A percentile compares a stretch with the other conserved stretches of the same genome.
phyloP scores from a whole-genome alignment of 2,888 invertebrate species.

The Cephonodes hylas region DNA sequence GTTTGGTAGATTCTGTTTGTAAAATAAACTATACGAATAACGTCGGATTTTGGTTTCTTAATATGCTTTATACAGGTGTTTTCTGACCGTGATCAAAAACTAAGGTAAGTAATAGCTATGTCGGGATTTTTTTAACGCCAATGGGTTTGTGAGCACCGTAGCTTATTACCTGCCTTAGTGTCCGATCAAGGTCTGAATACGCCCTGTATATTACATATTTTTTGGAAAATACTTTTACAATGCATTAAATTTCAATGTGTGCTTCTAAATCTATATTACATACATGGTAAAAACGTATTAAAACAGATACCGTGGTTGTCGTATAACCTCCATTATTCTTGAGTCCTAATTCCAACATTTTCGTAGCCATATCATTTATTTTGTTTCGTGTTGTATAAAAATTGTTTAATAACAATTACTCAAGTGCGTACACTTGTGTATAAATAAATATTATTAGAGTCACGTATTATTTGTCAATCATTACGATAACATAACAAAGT shows the following conservation, averaged over 20 bases:
- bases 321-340: not conserved
- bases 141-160: no score
- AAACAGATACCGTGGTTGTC: not conserved
- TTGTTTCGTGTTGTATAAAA: not conserved
- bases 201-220: not conserved
- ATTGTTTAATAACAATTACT: not conserved
- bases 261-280: not conserved
- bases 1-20: not conserved
- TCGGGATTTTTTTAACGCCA: no score
- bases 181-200: no score
- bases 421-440: not conserved
- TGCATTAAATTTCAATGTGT: not conserved
- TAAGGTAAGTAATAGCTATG: no score
- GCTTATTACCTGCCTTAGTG: no score
- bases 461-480: slow-evolving; percentile 4
- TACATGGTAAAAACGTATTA: not conserved
- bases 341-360: no score
- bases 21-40: not conserved
- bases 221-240: not conserved
- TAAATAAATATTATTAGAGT: not conserved
- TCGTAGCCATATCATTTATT: no score
- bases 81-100: no score
- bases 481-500: not conserved
- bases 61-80: no score
- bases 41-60: no score